Percentiles rank a stretch among this genome's conserved stretches.
These are phyloP conservation scores for Atherinomorus stipes DNA, from an alignment of 2,113 vertebrate genomes.

Conservation along the genomic window DNA sequence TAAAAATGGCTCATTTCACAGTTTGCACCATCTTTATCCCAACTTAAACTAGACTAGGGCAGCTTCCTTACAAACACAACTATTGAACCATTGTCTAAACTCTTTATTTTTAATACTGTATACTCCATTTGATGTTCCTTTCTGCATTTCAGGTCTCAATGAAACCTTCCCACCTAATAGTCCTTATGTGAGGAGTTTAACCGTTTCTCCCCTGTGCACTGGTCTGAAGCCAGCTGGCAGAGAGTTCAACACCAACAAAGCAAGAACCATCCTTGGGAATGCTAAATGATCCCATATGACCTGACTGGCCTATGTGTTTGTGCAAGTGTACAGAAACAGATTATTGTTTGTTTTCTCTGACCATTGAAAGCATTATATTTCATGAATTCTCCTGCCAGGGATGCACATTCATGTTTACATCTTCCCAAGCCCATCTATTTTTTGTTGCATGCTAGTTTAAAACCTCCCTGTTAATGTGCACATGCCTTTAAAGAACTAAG, in stretches of 20 bases:
- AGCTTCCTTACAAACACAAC: constrained; percentile 26
- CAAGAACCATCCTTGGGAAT: constrained; percentile 11
- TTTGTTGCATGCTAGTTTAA: too few relatives aligned
- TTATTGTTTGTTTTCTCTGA: constrained; percentile 16
- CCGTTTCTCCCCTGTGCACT: constrained; percentile 40
- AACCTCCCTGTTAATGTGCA: constrained; percentile 28
- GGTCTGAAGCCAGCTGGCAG: constrained; percentile 62
- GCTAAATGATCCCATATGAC: constrained; percentile 66
- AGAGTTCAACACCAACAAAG: constrained; percentile 29
- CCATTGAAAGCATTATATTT: constrained; percentile 7
- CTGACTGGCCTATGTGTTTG: constrained; percentile 50
- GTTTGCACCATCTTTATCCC: constrained; percentile 44
- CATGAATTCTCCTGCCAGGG: constrained; percentile 14
- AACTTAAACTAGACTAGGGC: constrained; percentile 36
- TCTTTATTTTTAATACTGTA: constrained; percentile 8
- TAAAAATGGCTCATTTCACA: neutral
- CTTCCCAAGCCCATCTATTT: too few relatives aligned
- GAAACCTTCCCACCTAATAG: constrained; percentile 25
- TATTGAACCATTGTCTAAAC: constrained; percentile 36
- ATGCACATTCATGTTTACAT: constrained; percentile 1
- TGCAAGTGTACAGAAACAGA: constrained; percentile 9
- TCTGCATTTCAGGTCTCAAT: constrained; percentile 19
- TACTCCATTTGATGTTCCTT: constrained; percentile 25
- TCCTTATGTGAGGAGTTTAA: constrained; percentile 29
- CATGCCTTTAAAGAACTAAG: neutral